Evolutionary conservation across 2,113 vertebrate species (phyloP), one percentile per base, ranked within the genome.

Genomic region (Scomber japonicus): DNA sequence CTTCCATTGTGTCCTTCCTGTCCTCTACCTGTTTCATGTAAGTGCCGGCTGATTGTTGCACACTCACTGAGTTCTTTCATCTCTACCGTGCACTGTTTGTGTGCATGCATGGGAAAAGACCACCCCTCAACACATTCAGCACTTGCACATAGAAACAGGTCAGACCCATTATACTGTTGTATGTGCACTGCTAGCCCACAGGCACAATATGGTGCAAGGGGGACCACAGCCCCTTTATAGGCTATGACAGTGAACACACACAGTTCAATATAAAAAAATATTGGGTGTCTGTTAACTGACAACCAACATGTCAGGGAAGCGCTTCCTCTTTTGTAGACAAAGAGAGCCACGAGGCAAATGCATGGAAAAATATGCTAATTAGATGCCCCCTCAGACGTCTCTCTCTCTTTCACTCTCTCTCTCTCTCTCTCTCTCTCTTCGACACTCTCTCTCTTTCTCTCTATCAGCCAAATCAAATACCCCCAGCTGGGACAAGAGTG

Each of bases 331-430:
- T 55, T 62, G 71, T 57, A 89, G 92, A 95, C 94, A 95, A 95
- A 94, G 91, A 53, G 55, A 84, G 76, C 85, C 68, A 80, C 31
- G 61, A 81, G 85, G 84, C 0, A 64, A 83, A 88, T 81, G 71
- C 75, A 92, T 90, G 85, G 81, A 81, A 84, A 93, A 89, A 90
- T 89, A 94, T 95, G 91, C 87, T 91, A 94, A 95, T 95, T 70
- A 83, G 82, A 93, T 93, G 81, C 87, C 84, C 83, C 76, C 49
- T 72, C 59, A 89, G 84, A 90, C 80, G 60, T 64, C 70, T 93
- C 77, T 75, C 70, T 31, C 76, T 59, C 54, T 75, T 49, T 45
- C 27, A 10, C 8, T 27, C 62, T 13, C 45, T 15, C 11, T 31
- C 69, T 83, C 79, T 31, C 69, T 83, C 79, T 21, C 61, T 90